Percentiles rank a stretch among this genome's conserved stretches.
phyloP scores from a whole-genome alignment of 2,797 vertebrate genomes.

The Aplochiton taeniatus region DNA sequence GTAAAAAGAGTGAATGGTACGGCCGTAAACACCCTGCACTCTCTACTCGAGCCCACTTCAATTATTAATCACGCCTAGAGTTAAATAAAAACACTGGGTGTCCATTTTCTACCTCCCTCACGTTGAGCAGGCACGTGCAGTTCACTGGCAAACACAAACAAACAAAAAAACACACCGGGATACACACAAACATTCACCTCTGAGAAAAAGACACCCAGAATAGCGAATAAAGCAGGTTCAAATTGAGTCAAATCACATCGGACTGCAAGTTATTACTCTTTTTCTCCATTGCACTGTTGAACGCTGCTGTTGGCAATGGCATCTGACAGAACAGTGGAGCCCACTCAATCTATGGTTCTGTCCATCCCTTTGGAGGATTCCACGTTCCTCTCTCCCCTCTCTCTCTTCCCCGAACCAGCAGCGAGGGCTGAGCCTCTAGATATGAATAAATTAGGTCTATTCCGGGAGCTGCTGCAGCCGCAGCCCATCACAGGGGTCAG shows the following conservation, averaged over 20 bases:
- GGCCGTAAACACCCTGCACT: neutral
- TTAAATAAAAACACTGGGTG: slow-evolving; percentile 17
- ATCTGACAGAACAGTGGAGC: too few relatives aligned
- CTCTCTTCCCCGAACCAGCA: neutral
- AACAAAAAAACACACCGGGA: neutral
- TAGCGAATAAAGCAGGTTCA: too few relatives aligned
- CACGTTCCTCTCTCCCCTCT: too few relatives aligned
- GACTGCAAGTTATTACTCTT: too few relatives aligned
- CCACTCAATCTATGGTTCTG: too few relatives aligned
- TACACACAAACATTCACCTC: too few relatives aligned
- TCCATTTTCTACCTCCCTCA: slow-evolving; percentile 1
- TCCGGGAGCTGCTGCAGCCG: neutral
- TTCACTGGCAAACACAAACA: neutral
- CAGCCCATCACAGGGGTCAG: neutral
- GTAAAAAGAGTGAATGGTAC: slow-evolving; percentile 7
- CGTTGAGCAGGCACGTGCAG: neutral
- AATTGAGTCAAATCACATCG: too few relatives aligned
- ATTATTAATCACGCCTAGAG: slow-evolving; percentile 50
- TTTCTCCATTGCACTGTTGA: too few relatives aligned
- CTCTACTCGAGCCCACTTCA: slow-evolving; percentile 43
- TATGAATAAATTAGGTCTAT: neutral
- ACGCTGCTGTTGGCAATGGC: too few relatives aligned
- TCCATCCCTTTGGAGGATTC: too few relatives aligned
- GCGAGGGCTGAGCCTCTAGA: neutral
- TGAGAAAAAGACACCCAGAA: too few relatives aligned